Conservation (phyloP, 2,797 vertebrate genomes). For the Florisuga fusca region DNA sequence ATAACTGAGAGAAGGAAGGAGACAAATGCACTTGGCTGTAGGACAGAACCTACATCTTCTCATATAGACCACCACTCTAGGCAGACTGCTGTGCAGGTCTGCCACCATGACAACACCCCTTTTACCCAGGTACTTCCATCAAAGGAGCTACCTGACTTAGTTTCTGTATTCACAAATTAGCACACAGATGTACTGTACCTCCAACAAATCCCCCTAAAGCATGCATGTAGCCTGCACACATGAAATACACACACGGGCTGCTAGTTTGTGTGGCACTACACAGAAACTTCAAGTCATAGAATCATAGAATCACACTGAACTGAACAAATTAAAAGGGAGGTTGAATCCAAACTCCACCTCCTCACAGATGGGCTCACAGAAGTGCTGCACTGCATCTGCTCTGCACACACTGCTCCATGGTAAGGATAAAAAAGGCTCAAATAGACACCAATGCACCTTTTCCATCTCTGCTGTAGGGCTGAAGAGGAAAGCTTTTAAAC, state of each 20-base stretch:
- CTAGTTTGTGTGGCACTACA: neutral
- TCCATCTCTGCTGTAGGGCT: neutral
- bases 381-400: neutral
- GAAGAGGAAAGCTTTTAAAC: neutral
- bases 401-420: neutral
- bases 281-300: neutral
- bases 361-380: neutral
- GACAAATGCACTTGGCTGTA: neutral
- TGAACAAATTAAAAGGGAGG: neutral
- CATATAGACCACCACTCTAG: neutral
- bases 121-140: neutral
- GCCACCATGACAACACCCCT: neutral
- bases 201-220: neutral
- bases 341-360: neutral
- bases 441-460: neutral
- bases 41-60: neutral
- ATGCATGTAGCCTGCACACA: neutral
- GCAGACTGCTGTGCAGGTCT: neutral
- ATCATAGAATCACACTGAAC: accelerated
- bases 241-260: neutral
- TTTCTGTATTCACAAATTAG: neutral
- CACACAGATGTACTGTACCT: neutral
- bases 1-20: neutral
- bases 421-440: neutral
- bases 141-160: neutral